A percentile compares a stretch with the other conserved stretches of the same genome.
Conservation (phyloP, 2,888 invertebrate species). For the Dermolepida albohirtum region DNA sequence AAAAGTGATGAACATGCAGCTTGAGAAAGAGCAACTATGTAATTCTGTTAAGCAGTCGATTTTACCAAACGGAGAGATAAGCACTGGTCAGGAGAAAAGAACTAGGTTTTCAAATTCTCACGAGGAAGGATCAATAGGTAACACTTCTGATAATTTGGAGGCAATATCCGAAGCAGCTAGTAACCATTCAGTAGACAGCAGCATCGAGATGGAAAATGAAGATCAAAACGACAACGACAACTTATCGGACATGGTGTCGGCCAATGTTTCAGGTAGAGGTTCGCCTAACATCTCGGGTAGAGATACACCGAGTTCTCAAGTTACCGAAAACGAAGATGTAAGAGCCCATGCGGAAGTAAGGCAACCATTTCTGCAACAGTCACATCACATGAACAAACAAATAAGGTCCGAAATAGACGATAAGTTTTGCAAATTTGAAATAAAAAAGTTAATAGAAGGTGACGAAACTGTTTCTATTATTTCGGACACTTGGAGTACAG, state of each 20-base stretch:
- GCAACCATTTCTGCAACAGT: conserved; percentile 62
- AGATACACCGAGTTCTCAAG: conserved; percentile 95
- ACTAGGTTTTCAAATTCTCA: conserved; percentile 86
- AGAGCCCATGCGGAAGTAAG: conserved; percentile 57
- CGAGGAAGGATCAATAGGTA: conserved; percentile 92
- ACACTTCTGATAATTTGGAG: conserved; percentile 93
- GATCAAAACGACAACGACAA: conserved; percentile 91
- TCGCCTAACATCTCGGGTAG: conserved; percentile 96
- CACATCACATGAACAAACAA: conserved; percentile 72
- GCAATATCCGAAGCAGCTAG: conserved; percentile 96
- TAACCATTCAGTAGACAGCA: conserved; percentile 94
- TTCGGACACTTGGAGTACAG: conserved; percentile 99
- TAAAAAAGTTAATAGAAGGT: conserved; percentile 78
- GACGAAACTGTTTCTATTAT: conserved; percentile 98
- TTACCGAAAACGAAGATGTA: conserved; percentile 71
- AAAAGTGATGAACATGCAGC: conserved; percentile 69
- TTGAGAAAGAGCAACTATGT: conserved; percentile 53
- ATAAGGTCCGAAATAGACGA: conserved; percentile 96
- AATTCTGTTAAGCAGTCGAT: conserved; percentile 40
- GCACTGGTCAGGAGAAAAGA: conserved; percentile 68
- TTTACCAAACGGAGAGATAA: conserved; percentile 59
- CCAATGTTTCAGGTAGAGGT: conserved; percentile 92
- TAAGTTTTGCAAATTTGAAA: conserved; percentile 98
- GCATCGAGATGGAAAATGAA: conserved; percentile 86
- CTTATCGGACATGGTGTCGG: conserved; percentile 96